Percentiles rank a stretch among this genome's conserved stretches.
Conservation (phyloP, 2,113 vertebrate genomes). For the Cyphomyrus discorhynchus region DNA sequence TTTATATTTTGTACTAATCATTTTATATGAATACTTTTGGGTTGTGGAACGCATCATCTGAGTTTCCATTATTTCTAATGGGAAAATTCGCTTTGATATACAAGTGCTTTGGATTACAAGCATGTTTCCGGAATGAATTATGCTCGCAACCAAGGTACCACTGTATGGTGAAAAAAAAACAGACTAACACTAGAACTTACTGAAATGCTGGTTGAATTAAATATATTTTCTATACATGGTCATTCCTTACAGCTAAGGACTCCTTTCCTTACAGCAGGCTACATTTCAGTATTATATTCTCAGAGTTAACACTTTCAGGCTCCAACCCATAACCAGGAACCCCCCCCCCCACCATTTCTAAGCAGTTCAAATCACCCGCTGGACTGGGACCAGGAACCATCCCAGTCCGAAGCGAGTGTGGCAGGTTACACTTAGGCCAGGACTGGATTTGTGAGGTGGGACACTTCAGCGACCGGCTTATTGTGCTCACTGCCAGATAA, state of each 20-base stretch:
- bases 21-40: no score
- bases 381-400: background rate
- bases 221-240: background rate
- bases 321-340: background rate
- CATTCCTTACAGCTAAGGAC: background rate
- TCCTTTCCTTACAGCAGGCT: background rate
- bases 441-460: background rate
- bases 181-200: background rate
- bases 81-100: no score
- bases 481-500: background rate
- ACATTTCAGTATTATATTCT: background rate
- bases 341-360: background rate
- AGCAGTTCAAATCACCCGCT: background rate
- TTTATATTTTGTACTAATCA: no score
- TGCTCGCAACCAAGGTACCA: no score
- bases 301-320: background rate
- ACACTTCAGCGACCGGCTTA: background rate
- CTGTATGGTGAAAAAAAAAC: background rate
- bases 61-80: no score
- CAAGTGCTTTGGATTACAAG: no score
- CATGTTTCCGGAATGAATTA: no score
- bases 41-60: no score
- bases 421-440: background rate
- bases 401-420: background rate
- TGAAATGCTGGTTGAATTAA: background rate